Base-by-base conservation (phyloP, 2,113 vertebrate species). In the Sisor rabdophorus region DNA sequence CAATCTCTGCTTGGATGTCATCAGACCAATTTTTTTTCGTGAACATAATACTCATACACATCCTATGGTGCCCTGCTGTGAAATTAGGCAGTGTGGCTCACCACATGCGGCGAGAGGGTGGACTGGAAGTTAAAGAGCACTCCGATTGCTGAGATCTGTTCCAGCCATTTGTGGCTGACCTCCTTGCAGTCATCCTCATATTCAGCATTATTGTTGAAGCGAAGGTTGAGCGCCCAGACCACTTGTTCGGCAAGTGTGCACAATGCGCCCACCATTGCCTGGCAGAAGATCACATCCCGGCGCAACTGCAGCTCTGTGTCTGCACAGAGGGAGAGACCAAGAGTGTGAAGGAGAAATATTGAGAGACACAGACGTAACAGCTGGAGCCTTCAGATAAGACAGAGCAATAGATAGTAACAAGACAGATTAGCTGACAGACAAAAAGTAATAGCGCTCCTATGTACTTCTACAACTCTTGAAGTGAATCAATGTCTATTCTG, bases 111-210 rank as follows among this genome's bases (percentile, higher is more conserved):
- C 0, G 93, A 92, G 2, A 99, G 92, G 36, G 95, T 89, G 24
- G 96, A 95, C 91, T 98, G 97, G 86, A 94, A 99, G 89, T 95
- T 94, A 55, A 99, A 87, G 30, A 99, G 87, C 82, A 94, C 93
- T 0, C 97, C 97, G 0, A 96, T 97, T 85, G 89, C 92, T 0
- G 95, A 92, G 73, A 96, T 94, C 85, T 99, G 97, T 85, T 99
- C 97, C 84, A 99, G 89, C 97, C 97, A 99, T 85, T 98, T 98
- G 84, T 91, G 94, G 90, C 97, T 99, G 88, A 95, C 96, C 0
- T 99, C 97, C 44, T 95, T 94, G 91, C 95, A 90, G 85, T 94
- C 96, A 69, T 98, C 96, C 75, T 98, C 95, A 0, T 98, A 98
- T 67, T 99, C 97, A 67, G 96, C 96, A 0, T 94, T 95, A 80